Evolutionary conservation across 2,113 vertebrate genomes (phyloP), one percentile per base, ranked within the genome.

Genomic region (Puma concolor): DNA sequence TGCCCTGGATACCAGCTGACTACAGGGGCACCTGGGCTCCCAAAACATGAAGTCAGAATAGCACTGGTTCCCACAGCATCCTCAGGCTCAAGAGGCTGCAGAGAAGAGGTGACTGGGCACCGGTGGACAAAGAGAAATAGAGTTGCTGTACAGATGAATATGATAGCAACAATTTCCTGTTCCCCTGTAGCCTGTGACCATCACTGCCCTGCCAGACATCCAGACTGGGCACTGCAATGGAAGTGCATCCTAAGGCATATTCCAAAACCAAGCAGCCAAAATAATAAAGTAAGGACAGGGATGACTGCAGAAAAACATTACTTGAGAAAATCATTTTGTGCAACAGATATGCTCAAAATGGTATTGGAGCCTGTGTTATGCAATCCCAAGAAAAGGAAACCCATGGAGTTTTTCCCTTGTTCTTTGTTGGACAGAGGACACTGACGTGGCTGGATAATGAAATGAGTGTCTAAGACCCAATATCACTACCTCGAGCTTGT

Each of bases 401-500:
- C 1, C 19, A 6, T 13, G 7, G 29, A 9, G 23, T 25, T 88
- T 44, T 83, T 33, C 29, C 7, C 8, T 36, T 71, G 0, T n/a
- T 52, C 25, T 94, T 16, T 93, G 31, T 64, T 84, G 79, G 76
- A 36, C n/a, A 90, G 50, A 83, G 7, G 48, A 33, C 86, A 72
- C 50, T 71, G 67, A 66, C 85, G 11, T 72, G 1, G 27, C 15
- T 95, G 12, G 36, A 57, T 60, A 25, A 91, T 41, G 14, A 54
- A 88, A 41, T 4, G 9, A 79, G 38, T 63, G 5, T 11, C 14
- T 91, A 50, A 63, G 17, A 88, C 54, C 19, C 48, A 48, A 0
- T 11, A 71, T 69, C 8, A 91, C 14, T 48, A 36, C n/a, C 80
- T 95, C 36, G 63, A 83, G 38, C 50, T 95, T 86, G 86, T 71